A percentile compares a stretch with the other conserved stretches of the same genome.
These are phyloP conservation scores for Procambarus virginalis DNA, from an alignment of 1,140 invertebrate genomes.

Conservation along the genomic window DNA sequence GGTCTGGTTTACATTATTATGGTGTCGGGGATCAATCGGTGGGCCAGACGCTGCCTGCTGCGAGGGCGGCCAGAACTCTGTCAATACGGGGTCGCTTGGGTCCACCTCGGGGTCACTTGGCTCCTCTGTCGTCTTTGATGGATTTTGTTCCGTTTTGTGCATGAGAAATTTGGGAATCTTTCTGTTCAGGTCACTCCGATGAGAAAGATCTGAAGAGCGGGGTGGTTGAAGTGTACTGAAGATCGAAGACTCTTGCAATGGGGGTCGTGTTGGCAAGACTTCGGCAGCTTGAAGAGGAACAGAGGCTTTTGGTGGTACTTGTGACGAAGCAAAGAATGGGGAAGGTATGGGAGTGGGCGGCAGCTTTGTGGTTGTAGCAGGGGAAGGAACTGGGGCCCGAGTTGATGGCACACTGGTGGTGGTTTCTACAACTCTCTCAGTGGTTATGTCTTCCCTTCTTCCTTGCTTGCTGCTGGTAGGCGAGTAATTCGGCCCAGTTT, in stretches of 20 bases:
- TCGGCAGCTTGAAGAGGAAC: conserved; percentile 22
- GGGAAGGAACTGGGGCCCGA: too few species aligned
- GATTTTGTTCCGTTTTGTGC: conserved; percentile 25
- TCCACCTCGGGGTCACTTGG: too few species aligned
- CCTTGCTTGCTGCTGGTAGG: background rate
- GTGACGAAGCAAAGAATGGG: background rate
- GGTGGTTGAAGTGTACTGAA: too few species aligned
- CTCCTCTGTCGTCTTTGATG: background rate
- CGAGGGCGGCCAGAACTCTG: background rate
- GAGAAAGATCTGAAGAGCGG: background rate
- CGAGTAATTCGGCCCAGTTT: conserved; percentile 41
- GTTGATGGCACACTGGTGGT: conserved; percentile 1
- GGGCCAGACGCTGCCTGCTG: background rate
- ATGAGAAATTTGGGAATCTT: conserved; percentile 51
- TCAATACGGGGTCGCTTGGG: background rate
- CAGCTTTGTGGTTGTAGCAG: background rate
- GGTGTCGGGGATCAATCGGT: background rate
- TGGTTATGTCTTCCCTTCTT: background rate
- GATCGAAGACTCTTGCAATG: background rate
- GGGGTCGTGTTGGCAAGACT: conserved; percentile 19
- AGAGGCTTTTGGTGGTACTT: background rate
- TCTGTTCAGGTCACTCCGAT: background rate
- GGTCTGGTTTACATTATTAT: background rate
- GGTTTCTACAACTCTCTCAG: background rate
- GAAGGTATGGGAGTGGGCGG: background rate